Evolutionary conservation across 2,888 invertebrate genomes (phyloP).

Genomic region (Cylloceria caligata): DNA sequence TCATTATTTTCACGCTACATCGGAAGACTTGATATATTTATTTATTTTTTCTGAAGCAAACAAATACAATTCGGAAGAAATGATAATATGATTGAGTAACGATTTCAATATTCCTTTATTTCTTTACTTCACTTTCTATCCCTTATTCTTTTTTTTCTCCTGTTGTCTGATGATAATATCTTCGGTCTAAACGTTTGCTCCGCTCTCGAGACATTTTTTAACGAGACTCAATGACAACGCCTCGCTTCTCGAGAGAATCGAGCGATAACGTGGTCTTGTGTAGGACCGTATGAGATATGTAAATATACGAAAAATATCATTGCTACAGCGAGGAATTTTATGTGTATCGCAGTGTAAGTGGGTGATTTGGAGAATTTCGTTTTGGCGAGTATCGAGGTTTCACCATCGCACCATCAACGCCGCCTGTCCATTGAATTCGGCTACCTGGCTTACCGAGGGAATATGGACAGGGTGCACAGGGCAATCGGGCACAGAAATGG

Average conservation of each 20-base stretch:
- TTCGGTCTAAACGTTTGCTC: background rate
- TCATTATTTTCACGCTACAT: constrained; percentile 64
- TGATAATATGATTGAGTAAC: constrained; percentile 3
- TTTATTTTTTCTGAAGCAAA: constrained; percentile 24
- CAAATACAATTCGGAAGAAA: background rate
- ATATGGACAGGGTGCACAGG: constrained; percentile 23
- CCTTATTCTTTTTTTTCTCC: constrained; percentile 3
- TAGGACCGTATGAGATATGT: constrained; percentile 19
- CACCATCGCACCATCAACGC: constrained; percentile 44
- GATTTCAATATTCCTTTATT: background rate
- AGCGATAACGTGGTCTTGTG: constrained; percentile 12
- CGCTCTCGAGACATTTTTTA: constrained; percentile 9
- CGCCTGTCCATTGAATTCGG: constrained; percentile 27
- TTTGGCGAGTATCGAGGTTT: constrained; percentile 52
- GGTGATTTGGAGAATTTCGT: constrained; percentile 56
- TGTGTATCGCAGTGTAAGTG: constrained; percentile 33
- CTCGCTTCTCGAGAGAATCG: background rate
- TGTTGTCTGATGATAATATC: background rate
- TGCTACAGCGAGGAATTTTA: background rate
- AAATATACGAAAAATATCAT: constrained; percentile 53
- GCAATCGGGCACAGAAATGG: constrained; percentile 64
- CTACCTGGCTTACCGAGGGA: background rate
- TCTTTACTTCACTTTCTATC: background rate
- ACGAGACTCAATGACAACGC: constrained; percentile 4
- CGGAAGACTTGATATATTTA: constrained; percentile 26